phyloP scores from a whole-genome alignment of 2,113 vertebrate species.

The Conger conger region DNA sequence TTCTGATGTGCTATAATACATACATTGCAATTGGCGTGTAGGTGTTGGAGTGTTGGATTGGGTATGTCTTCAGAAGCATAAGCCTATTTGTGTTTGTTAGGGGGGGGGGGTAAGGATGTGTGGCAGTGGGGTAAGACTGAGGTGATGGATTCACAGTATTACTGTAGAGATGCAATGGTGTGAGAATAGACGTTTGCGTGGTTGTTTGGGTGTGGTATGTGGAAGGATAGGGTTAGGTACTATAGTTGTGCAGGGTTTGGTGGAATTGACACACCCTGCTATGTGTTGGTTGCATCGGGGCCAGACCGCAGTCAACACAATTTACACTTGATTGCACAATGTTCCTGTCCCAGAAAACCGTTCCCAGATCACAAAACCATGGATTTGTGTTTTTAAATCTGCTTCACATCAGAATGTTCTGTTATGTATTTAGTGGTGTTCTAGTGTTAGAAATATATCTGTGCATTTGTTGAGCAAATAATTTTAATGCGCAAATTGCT shows the following conservation, averaged over 20 bases:
- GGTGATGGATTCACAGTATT: neutral
- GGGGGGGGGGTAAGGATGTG: too few species aligned
- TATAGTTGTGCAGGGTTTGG: neutral
- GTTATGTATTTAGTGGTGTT: neutral
- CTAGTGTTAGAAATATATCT: neutral
- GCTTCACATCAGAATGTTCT: neutral
- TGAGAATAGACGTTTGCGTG: neutral
- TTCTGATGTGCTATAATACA: neutral
- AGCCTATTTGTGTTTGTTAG: neutral
- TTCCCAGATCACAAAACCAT: neutral
- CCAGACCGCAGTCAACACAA: neutral
- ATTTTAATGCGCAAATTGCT: neutral
- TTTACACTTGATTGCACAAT: neutral
- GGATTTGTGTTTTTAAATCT: neutral
- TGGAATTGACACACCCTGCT: neutral
- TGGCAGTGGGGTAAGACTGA: too few species aligned
- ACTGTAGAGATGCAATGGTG: neutral
- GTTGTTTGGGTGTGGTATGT: neutral
- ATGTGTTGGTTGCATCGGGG: neutral
- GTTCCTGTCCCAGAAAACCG: neutral
- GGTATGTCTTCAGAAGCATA: neutral
- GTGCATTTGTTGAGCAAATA: neutral
- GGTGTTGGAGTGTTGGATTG: neutral
- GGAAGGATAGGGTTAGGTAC: neutral
- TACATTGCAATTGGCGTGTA: neutral